A percentile compares a stretch with the other conserved stretches of the same genome.
These are phyloP conservation scores for Antedon mediterranea DNA, from an alignment of 53 echinoderm and acorn worm species.

Conservation along the genomic window DNA sequence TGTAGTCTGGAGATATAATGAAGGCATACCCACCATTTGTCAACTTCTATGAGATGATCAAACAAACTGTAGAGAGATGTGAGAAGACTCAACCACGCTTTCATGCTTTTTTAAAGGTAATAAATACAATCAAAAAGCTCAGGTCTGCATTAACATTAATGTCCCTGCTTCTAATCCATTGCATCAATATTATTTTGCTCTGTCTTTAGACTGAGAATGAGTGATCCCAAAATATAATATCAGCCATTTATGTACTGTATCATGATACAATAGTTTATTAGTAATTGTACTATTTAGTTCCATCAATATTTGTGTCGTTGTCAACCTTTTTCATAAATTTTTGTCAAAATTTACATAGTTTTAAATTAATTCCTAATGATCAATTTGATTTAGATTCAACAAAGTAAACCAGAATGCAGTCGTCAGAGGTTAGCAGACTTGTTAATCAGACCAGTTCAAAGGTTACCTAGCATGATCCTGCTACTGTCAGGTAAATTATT, in stretches of 20 bases:
- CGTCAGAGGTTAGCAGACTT: conserved; percentile 80
- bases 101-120: conserved; percentile 94
- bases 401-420: conserved; percentile 79
- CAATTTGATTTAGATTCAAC: conserved; percentile 39
- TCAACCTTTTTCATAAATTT: no score
- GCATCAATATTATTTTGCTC: no score
- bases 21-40: conserved; percentile 95
- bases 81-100: conserved; percentile 79
- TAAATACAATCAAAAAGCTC: no score
- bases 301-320: no score
- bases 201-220: no score
- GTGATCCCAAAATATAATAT: no score
- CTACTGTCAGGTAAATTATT: conserved; percentile 52
- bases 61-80: conserved; percentile 65
- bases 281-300: no score
- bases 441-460: conserved; percentile 85
- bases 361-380: not conserved
- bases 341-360: no score
- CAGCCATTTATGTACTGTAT: no score
- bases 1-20: conserved; percentile 71
- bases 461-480: conserved; percentile 83
- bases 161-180: no score
- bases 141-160: no score
- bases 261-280: no score
- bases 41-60: conserved; percentile 90